Conservation (phyloP, 2,113 vertebrate genomes). For the Ptyas mucosa region DNA sequence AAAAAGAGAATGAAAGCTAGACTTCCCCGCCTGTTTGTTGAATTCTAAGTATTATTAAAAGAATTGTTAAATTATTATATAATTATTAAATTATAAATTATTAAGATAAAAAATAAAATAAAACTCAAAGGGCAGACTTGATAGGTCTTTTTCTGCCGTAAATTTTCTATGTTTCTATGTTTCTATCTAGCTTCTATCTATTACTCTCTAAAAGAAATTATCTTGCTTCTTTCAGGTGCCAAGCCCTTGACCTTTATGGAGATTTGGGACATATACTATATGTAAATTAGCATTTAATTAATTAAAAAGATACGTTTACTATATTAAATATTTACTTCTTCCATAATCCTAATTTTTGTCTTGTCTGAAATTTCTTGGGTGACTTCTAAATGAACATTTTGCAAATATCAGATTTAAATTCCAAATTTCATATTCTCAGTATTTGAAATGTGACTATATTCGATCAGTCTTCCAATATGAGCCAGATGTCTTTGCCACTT, state of each 20-base stretch:
- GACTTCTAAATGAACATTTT: background rate
- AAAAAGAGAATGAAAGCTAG: background rate
- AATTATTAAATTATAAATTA: background rate
- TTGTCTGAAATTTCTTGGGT: background rate
- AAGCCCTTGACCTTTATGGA: background rate
- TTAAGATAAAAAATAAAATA: background rate
- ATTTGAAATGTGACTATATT: background rate
- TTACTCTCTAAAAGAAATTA: background rate
- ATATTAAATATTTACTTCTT: background rate
- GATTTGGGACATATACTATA: background rate
- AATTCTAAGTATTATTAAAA: background rate
- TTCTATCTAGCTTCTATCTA: background rate
- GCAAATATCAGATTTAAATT: background rate
- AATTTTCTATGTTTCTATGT: background rate
- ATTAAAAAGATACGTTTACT: background rate
- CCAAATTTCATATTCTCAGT: background rate
- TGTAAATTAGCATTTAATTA: constrained; percentile 9
- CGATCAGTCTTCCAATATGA: background rate
- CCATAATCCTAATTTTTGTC: background rate
- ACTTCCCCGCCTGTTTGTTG: background rate
- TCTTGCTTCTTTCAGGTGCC: background rate
- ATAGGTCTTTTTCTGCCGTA: background rate
- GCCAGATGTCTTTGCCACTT: background rate
- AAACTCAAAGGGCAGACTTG: background rate
- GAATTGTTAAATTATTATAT: background rate